Percentiles rank a stretch among this genome's conserved stretches.
Conservation (phyloP, 2,113 vertebrate species). For the Psilopsiagon aurifrons region DNA sequence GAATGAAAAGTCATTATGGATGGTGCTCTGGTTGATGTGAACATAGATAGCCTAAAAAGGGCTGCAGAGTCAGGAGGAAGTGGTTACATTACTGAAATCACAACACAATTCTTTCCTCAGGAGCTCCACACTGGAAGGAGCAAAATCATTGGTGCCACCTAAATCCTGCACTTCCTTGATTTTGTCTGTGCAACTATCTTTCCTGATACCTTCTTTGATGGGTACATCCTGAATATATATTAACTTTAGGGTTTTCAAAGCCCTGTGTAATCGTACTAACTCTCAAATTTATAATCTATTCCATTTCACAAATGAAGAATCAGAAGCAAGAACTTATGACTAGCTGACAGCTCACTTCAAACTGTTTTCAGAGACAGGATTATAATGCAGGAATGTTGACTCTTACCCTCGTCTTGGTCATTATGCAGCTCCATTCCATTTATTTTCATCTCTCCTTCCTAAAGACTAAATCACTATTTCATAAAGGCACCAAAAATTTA, state of each 20-base stretch:
- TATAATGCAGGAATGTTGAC: neutral
- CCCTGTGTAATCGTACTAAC: neutral
- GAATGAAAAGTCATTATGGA: neutral
- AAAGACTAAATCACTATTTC: neutral
- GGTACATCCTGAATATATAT: neutral
- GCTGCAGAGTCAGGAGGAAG: neutral
- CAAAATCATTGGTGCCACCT: neutral
- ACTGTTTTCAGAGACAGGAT: neutral
- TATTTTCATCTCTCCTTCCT: neutral
- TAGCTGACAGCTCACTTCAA: neutral
- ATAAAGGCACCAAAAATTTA: neutral
- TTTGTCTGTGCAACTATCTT: neutral
- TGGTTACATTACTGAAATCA: neutral
- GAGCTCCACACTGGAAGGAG: neutral
- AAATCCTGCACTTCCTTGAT: neutral
- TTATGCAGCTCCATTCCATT: neutral
- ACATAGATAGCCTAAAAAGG: neutral
- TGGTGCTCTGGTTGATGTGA: neutral
- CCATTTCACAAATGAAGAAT: neutral
- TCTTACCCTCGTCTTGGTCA: neutral
- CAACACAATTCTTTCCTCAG: neutral
- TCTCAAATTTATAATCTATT: neutral
- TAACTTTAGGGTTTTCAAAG: neutral
- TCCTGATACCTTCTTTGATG: neutral
- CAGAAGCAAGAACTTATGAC: neutral